phyloP scores from a whole-genome alignment of 2,888 invertebrate genomes.

The Mylabris sibirica region DNA sequence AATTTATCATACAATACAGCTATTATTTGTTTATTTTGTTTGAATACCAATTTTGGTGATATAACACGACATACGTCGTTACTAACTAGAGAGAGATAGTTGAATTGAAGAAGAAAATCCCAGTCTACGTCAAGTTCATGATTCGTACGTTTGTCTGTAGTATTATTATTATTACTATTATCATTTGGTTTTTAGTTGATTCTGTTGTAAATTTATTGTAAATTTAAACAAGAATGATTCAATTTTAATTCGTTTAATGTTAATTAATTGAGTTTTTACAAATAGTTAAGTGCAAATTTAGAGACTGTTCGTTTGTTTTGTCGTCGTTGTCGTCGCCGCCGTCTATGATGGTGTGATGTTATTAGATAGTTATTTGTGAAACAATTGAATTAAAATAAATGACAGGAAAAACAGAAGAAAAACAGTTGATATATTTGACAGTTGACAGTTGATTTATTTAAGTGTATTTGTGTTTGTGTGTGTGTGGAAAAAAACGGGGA shows the following conservation, averaged over 20 bases:
- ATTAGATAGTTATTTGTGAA: slow-evolving; percentile 9
- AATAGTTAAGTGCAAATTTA: background rate
- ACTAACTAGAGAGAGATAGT: background rate
- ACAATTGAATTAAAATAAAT: background rate
- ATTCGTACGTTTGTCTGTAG: background rate
- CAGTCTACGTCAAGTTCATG: slow-evolving; percentile 13
- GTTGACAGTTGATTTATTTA: background rate
- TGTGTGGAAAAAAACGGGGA: no score
- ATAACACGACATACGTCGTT: background rate
- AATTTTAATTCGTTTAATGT: background rate
- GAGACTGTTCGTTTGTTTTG: slow-evolving; percentile 9
- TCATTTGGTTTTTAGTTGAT: background rate
- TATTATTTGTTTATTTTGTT: background rate
- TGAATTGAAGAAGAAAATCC: background rate
- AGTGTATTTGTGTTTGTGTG: background rate
- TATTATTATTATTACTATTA: background rate
- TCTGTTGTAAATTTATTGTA: background rate
- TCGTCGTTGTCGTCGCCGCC: background rate
- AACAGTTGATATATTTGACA: background rate
- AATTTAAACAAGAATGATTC: background rate
- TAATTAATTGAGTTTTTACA: background rate
- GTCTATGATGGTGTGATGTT: slow-evolving; percentile 12
- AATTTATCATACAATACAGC: background rate
- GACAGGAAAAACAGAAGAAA: background rate
- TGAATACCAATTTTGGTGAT: background rate